These are phyloP conservation scores for Muscina levida DNA, from an alignment of 2,888 invertebrate genomes.

Conservation along the genomic window DNA sequence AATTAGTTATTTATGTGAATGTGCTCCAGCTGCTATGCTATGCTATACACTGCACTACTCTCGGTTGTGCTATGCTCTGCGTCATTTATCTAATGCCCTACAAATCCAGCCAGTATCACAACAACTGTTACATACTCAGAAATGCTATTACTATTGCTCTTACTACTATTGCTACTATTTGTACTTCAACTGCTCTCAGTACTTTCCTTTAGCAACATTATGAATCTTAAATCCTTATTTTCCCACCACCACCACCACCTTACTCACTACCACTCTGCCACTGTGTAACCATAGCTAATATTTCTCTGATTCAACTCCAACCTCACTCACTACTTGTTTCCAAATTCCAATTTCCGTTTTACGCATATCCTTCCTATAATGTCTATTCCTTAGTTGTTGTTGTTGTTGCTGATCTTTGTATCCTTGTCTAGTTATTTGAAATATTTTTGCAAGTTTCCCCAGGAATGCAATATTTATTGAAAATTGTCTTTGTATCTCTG, in stretches of 20 bases:
- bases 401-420: constrained; percentile 31
- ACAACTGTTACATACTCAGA: background rate
- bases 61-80: too few species aligned
- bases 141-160: background rate
- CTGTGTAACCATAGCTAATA: background rate
- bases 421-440: constrained; percentile 17
- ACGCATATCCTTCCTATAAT: background rate
- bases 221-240: too few species aligned
- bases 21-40: background rate
- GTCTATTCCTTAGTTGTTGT: constrained; percentile 29
- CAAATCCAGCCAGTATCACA: background rate
- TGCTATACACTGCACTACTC: too few species aligned
- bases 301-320: background rate
- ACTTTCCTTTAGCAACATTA: too few species aligned
- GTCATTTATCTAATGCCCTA: too few species aligned
- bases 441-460: constrained; percentile 24
- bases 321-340: background rate
- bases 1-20: constrained; percentile 3
- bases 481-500: too few species aligned
- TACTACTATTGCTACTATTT: background rate
- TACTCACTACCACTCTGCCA: too few species aligned
- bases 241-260: too few species aligned
- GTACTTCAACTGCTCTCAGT: too few species aligned
- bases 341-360: constrained; percentile 23
- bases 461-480: constrained; percentile 41